Conservation (phyloP, 2,888 invertebrate species). For the Torymus tubicola region DNA sequence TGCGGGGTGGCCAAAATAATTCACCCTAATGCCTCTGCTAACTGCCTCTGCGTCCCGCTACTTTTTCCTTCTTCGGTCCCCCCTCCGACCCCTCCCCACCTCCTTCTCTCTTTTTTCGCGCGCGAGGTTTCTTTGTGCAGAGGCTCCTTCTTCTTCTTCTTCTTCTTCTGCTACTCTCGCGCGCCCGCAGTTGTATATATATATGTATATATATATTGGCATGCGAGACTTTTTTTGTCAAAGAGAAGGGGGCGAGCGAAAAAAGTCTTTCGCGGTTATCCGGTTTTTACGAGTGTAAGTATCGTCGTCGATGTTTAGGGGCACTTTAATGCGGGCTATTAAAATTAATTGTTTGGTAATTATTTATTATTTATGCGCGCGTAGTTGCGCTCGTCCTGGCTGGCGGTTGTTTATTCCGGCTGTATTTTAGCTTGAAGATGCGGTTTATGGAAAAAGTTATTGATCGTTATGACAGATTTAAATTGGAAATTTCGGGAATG, state of each 20-base stretch:
- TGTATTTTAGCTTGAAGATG: too few species aligned
- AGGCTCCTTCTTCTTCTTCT: background rate
- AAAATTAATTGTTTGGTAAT: conserved; percentile 17
- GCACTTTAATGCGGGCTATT: conserved; percentile 26
- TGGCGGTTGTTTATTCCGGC: too few species aligned
- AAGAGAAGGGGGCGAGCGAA: background rate
- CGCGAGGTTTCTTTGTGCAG: too few species aligned
- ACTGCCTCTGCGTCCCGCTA: conserved; percentile 69
- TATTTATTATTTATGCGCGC: conserved; percentile 25
- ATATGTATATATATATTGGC: too few species aligned
- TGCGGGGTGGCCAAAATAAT: conserved; percentile 73
- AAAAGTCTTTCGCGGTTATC: background rate
- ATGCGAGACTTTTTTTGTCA: too few species aligned
- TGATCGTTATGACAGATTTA: too few species aligned
- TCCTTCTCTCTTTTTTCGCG: too few species aligned
- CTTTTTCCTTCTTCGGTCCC: conserved; percentile 51
- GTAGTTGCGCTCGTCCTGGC: background rate
- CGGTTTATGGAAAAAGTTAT: too few species aligned
- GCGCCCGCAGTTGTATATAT: background rate
- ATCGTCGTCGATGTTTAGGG: background rate
- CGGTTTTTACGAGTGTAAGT: background rate
- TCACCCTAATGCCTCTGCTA: conserved; percentile 75
- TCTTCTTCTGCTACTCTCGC: background rate
- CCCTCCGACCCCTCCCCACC: background rate
- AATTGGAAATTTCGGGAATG: background rate